phyloP scores from a whole-genome alignment of 2,888 invertebrate genomes.

The Drosophila yooni region DNA sequence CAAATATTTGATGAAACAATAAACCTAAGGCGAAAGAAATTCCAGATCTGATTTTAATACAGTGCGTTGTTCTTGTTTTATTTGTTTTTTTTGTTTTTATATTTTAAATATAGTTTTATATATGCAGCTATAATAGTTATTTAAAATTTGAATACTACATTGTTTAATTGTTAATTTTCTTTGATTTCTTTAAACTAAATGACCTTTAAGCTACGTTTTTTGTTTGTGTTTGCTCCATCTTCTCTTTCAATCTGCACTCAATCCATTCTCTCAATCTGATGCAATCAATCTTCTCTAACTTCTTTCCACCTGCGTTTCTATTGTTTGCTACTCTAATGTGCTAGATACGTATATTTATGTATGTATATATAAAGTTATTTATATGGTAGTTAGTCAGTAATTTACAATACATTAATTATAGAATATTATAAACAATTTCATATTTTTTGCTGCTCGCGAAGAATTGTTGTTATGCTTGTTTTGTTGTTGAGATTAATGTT shows the following conservation, averaged over 20 bases:
- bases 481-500: constrained; percentile 39
- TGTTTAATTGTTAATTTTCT: constrained; percentile 60
- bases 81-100: constrained; percentile 56
- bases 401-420: constrained; percentile 55
- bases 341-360: constrained; percentile 62
- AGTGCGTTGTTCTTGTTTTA: constrained; percentile 64
- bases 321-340: constrained; percentile 71
- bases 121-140: constrained; percentile 76
- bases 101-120: constrained; percentile 75
- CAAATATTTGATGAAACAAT: neutral
- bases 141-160: constrained; percentile 74
- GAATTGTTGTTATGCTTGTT: constrained; percentile 33
- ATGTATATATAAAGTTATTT: constrained; percentile 54
- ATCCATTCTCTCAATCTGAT: neutral
- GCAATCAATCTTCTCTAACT: neutral
- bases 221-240: constrained; percentile 48
- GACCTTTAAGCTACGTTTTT: constrained; percentile 61
- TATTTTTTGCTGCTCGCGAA: constrained; percentile 39
- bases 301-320: constrained; percentile 27
- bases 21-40: neutral
- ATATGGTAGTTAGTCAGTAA: constrained; percentile 51
- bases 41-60: constrained; percentile 53
- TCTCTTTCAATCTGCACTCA: neutral
- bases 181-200: constrained; percentile 66
- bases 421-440: constrained; percentile 58